phyloP scores from a whole-genome alignment of 2,797 vertebrate genomes.

The Miichthys miiuy region DNA sequence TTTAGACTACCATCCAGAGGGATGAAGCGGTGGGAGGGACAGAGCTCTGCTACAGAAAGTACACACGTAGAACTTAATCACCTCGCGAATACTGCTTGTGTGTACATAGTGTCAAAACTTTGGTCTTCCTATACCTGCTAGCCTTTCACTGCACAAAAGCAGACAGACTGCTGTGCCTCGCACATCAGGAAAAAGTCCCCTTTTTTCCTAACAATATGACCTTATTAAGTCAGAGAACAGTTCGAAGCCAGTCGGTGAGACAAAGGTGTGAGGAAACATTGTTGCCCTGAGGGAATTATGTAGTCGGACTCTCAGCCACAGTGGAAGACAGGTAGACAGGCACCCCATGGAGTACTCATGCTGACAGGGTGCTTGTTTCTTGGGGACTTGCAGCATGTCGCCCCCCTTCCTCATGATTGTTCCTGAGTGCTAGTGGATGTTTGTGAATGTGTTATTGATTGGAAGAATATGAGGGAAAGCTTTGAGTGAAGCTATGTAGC shows the following conservation, averaged over 20 bases:
- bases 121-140: slow-evolving; percentile 35
- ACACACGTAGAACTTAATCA: slow-evolving; percentile 35
- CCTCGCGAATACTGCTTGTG: slow-evolving; percentile 23
- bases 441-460: slow-evolving; percentile 76
- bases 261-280: slow-evolving; percentile 57
- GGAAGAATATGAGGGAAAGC: slow-evolving; percentile 37
- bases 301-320: slow-evolving; percentile 63
- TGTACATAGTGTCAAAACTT: slow-evolving; percentile 19
- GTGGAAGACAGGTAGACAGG: slow-evolving; percentile 63
- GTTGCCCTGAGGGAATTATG: slow-evolving; percentile 71
- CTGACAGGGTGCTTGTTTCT: slow-evolving; percentile 58
- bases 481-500: slow-evolving; percentile 20
- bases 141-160: slow-evolving; percentile 24
- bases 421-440: slow-evolving; percentile 61
- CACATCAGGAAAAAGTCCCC: slow-evolving; percentile 21
- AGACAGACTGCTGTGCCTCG: slow-evolving; percentile 30
- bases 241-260: slow-evolving; percentile 38
- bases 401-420: slow-evolving; percentile 63
- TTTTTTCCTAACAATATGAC: slow-evolving; percentile 41
- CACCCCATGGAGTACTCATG: slow-evolving; percentile 50
- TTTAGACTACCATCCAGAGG: slow-evolving; percentile 17
- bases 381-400: slow-evolving; percentile 40
- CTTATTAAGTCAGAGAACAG: slow-evolving; percentile 44
- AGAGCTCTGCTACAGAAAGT: slow-evolving; percentile 7
- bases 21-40: neutral